These are phyloP conservation scores for Seladonia tumulorum DNA, from an alignment of 2,888 invertebrate genomes.

Conservation along the genomic window DNA sequence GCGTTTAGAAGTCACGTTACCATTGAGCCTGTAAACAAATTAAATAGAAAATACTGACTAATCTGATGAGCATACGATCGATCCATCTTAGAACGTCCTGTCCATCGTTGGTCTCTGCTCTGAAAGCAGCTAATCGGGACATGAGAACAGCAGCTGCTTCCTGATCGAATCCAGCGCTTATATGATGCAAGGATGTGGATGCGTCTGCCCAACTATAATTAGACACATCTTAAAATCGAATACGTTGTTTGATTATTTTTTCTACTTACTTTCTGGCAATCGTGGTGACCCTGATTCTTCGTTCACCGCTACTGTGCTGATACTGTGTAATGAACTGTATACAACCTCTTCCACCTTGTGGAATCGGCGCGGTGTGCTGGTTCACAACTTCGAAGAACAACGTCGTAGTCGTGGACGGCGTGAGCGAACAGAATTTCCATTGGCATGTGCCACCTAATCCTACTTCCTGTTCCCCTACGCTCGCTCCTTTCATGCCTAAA, in stretches of 20 bases:
- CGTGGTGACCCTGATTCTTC: slow-evolving; percentile 97
- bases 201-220: slow-evolving; percentile 96
- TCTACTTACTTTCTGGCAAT: slow-evolving; percentile 94
- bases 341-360: slow-evolving; percentile 97
- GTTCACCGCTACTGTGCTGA: slow-evolving; percentile 98
- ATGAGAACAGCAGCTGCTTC: slow-evolving; percentile 99
- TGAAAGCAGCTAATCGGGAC: slow-evolving; percentile 97
- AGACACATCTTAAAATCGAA: slow-evolving; percentile 17
- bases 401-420: slow-evolving; percentile 96
- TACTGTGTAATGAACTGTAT: slow-evolving; percentile 99
- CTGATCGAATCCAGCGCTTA: slow-evolving; percentile 98
- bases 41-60: slow-evolving; percentile 87
- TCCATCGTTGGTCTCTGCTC: slow-evolving; percentile 97
- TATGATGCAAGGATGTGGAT: slow-evolving; percentile 93
- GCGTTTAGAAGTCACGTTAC: not conserved
- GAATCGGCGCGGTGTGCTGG: slow-evolving; percentile 97
- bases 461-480: slow-evolving; percentile 98
- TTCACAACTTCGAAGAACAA: slow-evolving; percentile 99
- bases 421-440: slow-evolving; percentile 99
- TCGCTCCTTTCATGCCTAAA: slow-evolving; percentile 94
- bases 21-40: not conserved
- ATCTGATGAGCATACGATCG: slow-evolving; percentile 97
- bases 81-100: slow-evolving; percentile 99
- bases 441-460: slow-evolving; percentile 99
- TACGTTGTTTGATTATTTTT: not conserved